Conservation (phyloP, 2,797 vertebrate genomes). For the Pseudochromis fuscus region DNA sequence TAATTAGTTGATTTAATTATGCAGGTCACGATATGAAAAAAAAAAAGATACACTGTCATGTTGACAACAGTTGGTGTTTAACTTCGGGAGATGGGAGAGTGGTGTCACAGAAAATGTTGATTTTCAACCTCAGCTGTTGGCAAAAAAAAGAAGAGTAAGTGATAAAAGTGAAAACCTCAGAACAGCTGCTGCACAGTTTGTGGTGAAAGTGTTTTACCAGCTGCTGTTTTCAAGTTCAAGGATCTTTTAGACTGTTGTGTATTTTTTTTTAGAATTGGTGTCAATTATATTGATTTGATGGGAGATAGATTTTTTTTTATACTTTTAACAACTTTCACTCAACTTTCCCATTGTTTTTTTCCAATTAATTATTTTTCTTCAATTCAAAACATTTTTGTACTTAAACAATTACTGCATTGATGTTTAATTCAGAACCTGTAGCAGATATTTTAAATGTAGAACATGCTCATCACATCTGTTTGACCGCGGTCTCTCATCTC, state of each 20-base stretch:
- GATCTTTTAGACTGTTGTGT: background rate
- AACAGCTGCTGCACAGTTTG: background rate
- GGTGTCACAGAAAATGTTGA: too few relatives aligned
- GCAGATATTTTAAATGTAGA: background rate
- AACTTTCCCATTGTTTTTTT: too few relatives aligned
- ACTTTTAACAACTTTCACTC: background rate
- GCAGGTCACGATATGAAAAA: background rate
- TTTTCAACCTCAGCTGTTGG: background rate
- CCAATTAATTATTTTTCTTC: too few relatives aligned
- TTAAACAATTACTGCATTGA: background rate
- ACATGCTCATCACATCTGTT: background rate
- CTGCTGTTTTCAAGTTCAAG: background rate
- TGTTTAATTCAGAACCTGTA: background rate
- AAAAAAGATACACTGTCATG: background rate
- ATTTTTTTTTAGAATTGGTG: background rate
- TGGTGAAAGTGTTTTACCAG: background rate
- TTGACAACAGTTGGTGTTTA: background rate
- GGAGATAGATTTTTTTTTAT: too few relatives aligned
- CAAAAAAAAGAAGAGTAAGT: background rate
- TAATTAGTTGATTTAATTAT: constrained; percentile 63
- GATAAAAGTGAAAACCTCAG: background rate
- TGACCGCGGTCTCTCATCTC: background rate
- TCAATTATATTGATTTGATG: background rate
- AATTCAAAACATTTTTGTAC: background rate
- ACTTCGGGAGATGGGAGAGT: too few relatives aligned